Evolutionary conservation across 2,888 invertebrate species (phyloP).

Genomic region (Acrocyrtus sp.): DNA sequence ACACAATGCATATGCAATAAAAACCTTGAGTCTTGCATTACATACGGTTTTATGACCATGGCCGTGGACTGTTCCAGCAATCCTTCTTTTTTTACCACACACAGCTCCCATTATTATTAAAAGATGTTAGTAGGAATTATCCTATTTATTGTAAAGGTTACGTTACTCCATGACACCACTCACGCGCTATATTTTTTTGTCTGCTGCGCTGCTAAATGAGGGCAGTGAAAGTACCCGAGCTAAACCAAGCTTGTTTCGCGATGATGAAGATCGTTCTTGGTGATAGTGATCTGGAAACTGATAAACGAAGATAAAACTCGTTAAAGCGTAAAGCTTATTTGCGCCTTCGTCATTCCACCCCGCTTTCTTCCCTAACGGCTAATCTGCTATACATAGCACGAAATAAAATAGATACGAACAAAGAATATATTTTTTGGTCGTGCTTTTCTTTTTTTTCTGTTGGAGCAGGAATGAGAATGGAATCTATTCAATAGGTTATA

Average conservation of each 20-base stretch:
- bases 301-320: no score
- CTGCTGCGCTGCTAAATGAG: no score
- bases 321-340: not conserved
- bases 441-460: no score
- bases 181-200: not conserved
- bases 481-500: not conserved
- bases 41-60: conserved; percentile 3
- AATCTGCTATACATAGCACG: no score
- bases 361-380: no score
- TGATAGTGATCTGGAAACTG: not conserved
- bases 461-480: no score
- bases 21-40: conserved; percentile 8
- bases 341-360: not conserved
- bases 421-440: no score
- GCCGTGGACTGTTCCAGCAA: conserved; percentile 4
- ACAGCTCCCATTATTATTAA: not conserved
- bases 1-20: conserved; percentile 13
- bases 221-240: not conserved
- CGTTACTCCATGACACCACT: no score
- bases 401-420: no score
- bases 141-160: no score
- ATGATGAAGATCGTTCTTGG: not conserved
- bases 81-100: no score
- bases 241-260: not conserved
- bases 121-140: not conserved